Percentiles rank a stretch among this genome's conserved stretches.
Conservation (phyloP, 2,888 invertebrate genomes). For the Drosophila infuscata region DNA sequence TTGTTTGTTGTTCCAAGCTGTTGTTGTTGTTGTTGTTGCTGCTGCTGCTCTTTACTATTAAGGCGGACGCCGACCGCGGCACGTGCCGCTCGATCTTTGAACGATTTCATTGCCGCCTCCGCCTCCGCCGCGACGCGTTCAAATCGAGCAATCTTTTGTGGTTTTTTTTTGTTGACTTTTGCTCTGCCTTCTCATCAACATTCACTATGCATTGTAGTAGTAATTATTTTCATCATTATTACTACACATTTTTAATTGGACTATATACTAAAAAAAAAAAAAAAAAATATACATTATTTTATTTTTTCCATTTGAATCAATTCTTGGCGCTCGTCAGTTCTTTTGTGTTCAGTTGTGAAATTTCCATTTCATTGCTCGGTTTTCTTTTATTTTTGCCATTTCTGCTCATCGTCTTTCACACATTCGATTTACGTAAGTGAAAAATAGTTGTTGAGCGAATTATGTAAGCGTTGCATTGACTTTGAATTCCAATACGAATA, state of each 20-base stretch:
- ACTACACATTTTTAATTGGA: constrained; percentile 44
- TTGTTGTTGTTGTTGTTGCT: constrained; percentile 23
- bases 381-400: constrained; percentile 34
- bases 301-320: constrained; percentile 39
- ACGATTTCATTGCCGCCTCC: constrained; percentile 53
- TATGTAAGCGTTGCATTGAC: constrained; percentile 76
- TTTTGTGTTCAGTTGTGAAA: constrained; percentile 37
- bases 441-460: constrained; percentile 29
- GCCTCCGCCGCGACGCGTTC: constrained; percentile 29
- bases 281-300: background rate
- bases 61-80: constrained; percentile 66
- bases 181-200: constrained; percentile 41
- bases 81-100: constrained; percentile 73
- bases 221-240: constrained; percentile 50
- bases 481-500: constrained; percentile 61
- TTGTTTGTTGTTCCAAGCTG: constrained; percentile 22
- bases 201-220: constrained; percentile 18
- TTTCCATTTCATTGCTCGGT: constrained; percentile 27
- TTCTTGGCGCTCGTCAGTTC: constrained; percentile 45
- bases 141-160: constrained; percentile 43
- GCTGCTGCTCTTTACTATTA: constrained; percentile 50
- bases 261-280: constrained; percentile 23
- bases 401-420: constrained; percentile 42
- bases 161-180: constrained; percentile 56
- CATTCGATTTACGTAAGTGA: constrained; percentile 48